A percentile compares a stretch with the other conserved stretches of the same genome.
These are phyloP conservation scores for Ennomos fuscantarius DNA, from an alignment of 2,888 invertebrate genomes.

Conservation along the genomic window DNA sequence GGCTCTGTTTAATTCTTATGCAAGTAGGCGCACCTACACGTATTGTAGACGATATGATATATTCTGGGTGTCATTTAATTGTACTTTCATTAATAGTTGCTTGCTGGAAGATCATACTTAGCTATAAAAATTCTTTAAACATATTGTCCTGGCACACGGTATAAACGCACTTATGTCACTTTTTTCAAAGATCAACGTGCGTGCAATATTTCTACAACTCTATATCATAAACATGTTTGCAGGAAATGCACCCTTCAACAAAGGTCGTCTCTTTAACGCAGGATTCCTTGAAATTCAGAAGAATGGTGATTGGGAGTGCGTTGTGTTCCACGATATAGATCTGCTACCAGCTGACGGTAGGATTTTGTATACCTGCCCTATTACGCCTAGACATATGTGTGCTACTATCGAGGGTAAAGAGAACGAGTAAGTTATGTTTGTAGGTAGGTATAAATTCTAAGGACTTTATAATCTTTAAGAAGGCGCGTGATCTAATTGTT, in stretches of 20 bases:
- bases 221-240: not conserved
- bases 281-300: conserved; percentile 95
- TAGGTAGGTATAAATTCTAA: no score
- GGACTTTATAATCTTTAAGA: no score
- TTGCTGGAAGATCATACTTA: no score
- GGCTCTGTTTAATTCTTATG: no score
- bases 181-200: no score
- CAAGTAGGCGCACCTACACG: no score
- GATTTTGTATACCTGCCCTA: conserved; percentile 94
- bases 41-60: no score
- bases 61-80: not conserved
- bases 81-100: not conserved
- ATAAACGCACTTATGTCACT: no score
- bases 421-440: conserved; percentile 33
- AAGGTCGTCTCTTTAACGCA: conserved; percentile 96
- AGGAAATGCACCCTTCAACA: conserved; percentile 88
- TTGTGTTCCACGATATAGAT: conserved; percentile 97
- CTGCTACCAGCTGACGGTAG: conserved; percentile 94
- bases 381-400: conserved; percentile 95
- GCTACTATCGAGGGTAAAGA: conserved; percentile 68
- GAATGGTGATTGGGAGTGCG: conserved; percentile 89
- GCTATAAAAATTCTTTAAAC: no score
- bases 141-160: no score
- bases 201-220: no score
- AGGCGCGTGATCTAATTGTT: no score